phyloP scores from a whole-genome alignment of 2,113 vertebrate species.

The Henicopernis longicauda region DNA sequence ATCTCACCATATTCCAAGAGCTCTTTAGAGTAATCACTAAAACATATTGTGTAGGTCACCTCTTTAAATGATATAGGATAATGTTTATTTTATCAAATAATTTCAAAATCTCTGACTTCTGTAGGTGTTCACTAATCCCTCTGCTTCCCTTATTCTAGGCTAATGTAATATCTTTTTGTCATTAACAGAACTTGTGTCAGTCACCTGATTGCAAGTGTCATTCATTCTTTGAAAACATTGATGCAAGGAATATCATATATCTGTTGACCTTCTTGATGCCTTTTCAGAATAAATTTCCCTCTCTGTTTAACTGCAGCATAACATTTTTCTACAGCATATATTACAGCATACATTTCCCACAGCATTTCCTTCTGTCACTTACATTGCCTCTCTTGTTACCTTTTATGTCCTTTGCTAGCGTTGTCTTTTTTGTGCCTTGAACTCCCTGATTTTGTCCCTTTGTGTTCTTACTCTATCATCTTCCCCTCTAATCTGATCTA shows the following conservation, averaged over 20 bases:
- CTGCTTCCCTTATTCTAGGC: neutral
- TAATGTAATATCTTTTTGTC: neutral
- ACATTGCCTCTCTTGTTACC: rapidly evolving
- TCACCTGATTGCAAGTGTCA: neutral
- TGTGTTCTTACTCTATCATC: neutral
- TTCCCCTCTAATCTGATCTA: neutral
- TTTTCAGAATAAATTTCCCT: neutral
- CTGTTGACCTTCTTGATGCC: neutral
- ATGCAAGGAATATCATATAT: neutral
- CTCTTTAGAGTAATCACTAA: neutral
- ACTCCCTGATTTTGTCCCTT: neutral
- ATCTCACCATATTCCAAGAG: neutral
- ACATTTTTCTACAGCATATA: neutral
- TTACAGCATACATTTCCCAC: neutral
- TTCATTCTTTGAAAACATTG: neutral
- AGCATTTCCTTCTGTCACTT: neutral
- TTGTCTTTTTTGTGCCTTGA: neutral
- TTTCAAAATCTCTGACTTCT: neutral
- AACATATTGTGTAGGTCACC: neutral
- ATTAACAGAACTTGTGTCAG: neutral
- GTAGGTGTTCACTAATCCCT: neutral
- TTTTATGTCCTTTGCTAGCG: neutral
- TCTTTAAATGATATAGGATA: neutral
- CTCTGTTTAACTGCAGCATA: neutral
- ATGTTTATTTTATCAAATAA: neutral